A percentile compares a stretch with the other conserved stretches of the same genome.
Evolutionary conservation across 2,113 vertebrate genomes (phyloP).

Genomic region (Hyperopisus bebe): DNA sequence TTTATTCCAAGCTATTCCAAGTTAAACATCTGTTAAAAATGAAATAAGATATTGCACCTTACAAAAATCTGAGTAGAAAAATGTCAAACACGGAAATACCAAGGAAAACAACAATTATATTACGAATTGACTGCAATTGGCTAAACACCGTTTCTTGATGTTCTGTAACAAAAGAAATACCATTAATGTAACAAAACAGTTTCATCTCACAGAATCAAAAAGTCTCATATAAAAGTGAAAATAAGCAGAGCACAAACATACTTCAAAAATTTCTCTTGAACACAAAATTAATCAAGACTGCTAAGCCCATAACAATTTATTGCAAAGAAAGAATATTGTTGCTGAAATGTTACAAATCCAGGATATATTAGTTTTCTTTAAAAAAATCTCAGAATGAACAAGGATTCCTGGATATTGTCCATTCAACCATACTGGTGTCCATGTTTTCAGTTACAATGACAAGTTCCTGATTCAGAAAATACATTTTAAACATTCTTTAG

Average conservation of each 20-base stretch:
- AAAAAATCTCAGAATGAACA: conserved; percentile 50
- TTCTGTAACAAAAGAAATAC: conserved; percentile 50
- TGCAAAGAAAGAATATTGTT: conserved; percentile 70
- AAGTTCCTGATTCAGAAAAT: conserved; percentile 63
- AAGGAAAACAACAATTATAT: conserved; percentile 21
- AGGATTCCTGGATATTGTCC: conserved; percentile 65
- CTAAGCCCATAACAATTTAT: conserved; percentile 71
- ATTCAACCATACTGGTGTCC: conserved; percentile 72
- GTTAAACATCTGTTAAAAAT: conserved; percentile 58
- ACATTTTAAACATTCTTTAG: conserved; percentile 40
- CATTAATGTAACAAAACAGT: conserved; percentile 45
- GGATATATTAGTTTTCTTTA: conserved; percentile 50
- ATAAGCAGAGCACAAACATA: conserved; percentile 46
- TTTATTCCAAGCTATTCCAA: conserved; percentile 56
- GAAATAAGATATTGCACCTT: conserved; percentile 48
- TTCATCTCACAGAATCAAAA: conserved; percentile 58
- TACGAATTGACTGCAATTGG: conserved; percentile 21
- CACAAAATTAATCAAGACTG: conserved; percentile 71
- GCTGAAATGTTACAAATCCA: conserved; percentile 69
- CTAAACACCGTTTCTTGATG: conserved; percentile 37
- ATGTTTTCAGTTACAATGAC: conserved; percentile 78
- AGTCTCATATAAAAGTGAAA: conserved; percentile 48
- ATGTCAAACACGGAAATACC: conserved; percentile 39
- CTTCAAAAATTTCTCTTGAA: conserved; percentile 50
- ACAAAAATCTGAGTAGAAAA: conserved; percentile 44